These are phyloP conservation scores for Malurus splendens DNA, from an alignment of 2,797 vertebrate species.

Conservation along the genomic window DNA sequence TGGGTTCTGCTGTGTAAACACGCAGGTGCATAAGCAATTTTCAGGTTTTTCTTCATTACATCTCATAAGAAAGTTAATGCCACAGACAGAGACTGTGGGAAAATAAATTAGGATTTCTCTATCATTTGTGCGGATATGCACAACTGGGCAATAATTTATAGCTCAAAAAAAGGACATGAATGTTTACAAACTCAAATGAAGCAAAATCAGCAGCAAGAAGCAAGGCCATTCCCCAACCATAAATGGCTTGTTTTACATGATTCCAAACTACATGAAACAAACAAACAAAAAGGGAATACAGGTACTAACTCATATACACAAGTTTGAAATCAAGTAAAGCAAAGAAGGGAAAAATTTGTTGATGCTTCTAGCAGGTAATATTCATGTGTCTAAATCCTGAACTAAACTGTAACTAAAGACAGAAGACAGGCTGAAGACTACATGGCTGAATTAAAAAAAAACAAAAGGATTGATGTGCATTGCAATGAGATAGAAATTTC, in stretches of 20 bases:
- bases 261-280: background rate
- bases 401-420: background rate
- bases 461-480: background rate
- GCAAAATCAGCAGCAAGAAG: constrained; percentile 26
- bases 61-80: constrained; percentile 37
- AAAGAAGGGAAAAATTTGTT: background rate
- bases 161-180: background rate
- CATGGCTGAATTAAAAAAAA: background rate
- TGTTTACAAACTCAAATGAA: constrained; percentile 36
- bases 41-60: constrained; percentile 55
- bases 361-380: background rate
- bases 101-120: constrained; percentile 39
- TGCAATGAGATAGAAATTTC: constrained; percentile 40
- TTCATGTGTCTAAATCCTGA: background rate
- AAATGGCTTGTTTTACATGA: background rate
- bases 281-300: background rate
- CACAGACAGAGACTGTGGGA: constrained; percentile 22
- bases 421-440: background rate
- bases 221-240: constrained; percentile 1
- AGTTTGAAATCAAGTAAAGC: constrained; percentile 16
- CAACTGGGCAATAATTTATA: constrained; percentile 5
- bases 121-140: background rate
- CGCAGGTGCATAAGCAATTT: constrained; percentile 28
- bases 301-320: background rate
- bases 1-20: constrained; percentile 54